A percentile compares a stretch with the other conserved stretches of the same genome.
phyloP scores from a whole-genome alignment of 2,888 invertebrate genomes.

The Barypeithes pellucidus region DNA sequence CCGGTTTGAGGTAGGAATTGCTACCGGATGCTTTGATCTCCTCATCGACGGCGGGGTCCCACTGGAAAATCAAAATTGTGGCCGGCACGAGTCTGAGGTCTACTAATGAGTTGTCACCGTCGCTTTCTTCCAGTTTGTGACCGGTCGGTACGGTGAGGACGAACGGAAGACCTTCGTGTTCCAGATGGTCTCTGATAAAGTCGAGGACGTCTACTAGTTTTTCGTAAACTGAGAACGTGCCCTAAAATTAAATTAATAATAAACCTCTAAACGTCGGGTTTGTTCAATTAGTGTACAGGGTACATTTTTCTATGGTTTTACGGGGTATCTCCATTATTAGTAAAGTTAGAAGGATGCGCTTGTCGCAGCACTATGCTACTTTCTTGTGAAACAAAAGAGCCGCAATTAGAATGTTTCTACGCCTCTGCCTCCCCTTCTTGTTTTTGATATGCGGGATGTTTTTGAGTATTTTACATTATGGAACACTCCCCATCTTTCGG shows the following conservation, averaged over 20 bases:
- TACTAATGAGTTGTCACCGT: conserved; percentile 81
- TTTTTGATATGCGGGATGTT: too few relatives aligned
- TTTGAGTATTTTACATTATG: too few relatives aligned
- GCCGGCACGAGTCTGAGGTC: conserved; percentile 89
- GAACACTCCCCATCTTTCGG: too few relatives aligned
- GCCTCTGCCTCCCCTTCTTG: too few relatives aligned
- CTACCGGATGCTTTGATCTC: conserved; percentile 73
- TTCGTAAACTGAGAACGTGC: conserved; percentile 91
- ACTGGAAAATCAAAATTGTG: conserved; percentile 83
- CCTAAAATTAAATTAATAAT: conserved; percentile 73
- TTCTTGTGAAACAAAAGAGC: too few relatives aligned
- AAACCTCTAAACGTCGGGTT: too few relatives aligned
- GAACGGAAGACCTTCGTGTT: conserved; percentile 81
- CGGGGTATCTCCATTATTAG: too few relatives aligned
- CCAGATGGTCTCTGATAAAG: conserved; percentile 86
- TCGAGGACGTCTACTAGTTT: conserved; percentile 82
- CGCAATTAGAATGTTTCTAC: too few relatives aligned
- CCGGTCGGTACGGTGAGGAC: conserved; percentile 80
- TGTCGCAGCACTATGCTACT: too few relatives aligned
- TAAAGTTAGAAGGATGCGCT: too few relatives aligned
- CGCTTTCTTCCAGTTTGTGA: conserved; percentile 78
- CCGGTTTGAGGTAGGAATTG: conserved; percentile 83
- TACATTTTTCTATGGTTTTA: too few relatives aligned
- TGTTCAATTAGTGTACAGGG: too few relatives aligned
- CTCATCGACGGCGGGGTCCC: conserved; percentile 74